These are phyloP conservation scores for Scylla paramamosain DNA, from an alignment of 1,140 invertebrate genomes.

Conservation along the genomic window DNA sequence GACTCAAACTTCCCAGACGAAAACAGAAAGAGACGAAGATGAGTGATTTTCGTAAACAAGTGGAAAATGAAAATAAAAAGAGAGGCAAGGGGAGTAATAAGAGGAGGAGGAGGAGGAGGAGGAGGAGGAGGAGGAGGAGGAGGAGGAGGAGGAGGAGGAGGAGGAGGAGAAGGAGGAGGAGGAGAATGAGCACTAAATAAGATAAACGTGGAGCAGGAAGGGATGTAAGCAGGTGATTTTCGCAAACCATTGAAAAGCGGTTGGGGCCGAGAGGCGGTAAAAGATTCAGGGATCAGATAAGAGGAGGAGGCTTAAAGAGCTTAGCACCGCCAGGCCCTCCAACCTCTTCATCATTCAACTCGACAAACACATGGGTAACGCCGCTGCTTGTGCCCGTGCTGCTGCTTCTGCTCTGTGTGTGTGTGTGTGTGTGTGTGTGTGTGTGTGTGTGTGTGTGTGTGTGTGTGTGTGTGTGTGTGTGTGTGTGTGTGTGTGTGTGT, in stretches of 20 bases:
- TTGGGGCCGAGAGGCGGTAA: background rate
- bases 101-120: background rate
- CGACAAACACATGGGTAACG: slow-evolving; percentile 35
- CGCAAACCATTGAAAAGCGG: slow-evolving; percentile 59
- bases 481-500: background rate
- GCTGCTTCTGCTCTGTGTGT: background rate
- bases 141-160: background rate
- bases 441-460: background rate
- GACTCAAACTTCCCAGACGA: too few species aligned
- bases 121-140: background rate
- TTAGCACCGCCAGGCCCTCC: background rate
- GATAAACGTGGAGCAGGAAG: too few species aligned
- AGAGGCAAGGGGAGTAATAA: background rate
- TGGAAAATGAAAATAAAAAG: background rate
- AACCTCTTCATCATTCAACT: slow-evolving; percentile 36
- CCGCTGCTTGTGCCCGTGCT: background rate
- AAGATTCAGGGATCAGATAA: slow-evolving; percentile 62
- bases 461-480: background rate
- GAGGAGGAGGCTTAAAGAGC: slow-evolving; percentile 51
- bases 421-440: slow-evolving; percentile 32
- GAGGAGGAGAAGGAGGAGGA: background rate
- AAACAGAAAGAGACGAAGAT: too few species aligned
- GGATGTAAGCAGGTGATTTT: slow-evolving; percentile 42
- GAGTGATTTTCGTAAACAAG: too few species aligned
- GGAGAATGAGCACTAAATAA: too few species aligned